Evolutionary conservation across 2,888 invertebrate species (phyloP).

Genomic region (Globia sparganii): DNA sequence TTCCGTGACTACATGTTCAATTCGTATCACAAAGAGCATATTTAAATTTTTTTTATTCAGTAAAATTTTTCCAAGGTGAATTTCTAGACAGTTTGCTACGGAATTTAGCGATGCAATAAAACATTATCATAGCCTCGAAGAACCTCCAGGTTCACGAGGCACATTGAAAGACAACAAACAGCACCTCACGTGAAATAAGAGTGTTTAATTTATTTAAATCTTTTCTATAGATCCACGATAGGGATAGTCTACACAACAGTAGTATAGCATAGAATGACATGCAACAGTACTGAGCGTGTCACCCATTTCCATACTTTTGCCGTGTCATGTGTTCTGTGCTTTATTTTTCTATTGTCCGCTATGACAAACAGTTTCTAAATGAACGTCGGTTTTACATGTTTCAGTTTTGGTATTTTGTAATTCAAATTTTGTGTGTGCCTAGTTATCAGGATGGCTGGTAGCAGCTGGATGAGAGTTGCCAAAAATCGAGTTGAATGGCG

Average conservation of each 20-base stretch:
- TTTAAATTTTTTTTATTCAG: neutral
- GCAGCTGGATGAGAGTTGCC: no score
- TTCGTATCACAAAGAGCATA: neutral
- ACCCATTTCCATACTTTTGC: constrained; percentile 47
- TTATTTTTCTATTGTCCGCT: constrained; percentile 51
- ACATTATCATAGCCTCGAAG: neutral
- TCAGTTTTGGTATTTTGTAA: neutral
- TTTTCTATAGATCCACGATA: constrained; percentile 23
- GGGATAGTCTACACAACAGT: constrained; percentile 27
- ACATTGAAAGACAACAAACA: neutral
- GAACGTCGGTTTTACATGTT: constrained; percentile 15
- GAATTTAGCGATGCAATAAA: neutral
- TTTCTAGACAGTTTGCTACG: neutral
- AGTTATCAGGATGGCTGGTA: no score
- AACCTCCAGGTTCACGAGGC: neutral
- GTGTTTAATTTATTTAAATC: constrained; percentile 7
- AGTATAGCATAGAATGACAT: constrained; percentile 48
- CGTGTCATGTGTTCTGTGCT: constrained; percentile 51
- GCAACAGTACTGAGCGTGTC: constrained; percentile 42
- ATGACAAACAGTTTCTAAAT: constrained; percentile 55
- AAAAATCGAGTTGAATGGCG: no score
- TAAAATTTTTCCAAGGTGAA: neutral
- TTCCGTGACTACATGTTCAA: neutral
- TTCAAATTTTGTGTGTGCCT: neutral
- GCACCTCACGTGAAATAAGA: constrained; percentile 7